phyloP scores from a whole-genome alignment of 2,797 vertebrate genomes.

The Phoeniculus purpureus region DNA sequence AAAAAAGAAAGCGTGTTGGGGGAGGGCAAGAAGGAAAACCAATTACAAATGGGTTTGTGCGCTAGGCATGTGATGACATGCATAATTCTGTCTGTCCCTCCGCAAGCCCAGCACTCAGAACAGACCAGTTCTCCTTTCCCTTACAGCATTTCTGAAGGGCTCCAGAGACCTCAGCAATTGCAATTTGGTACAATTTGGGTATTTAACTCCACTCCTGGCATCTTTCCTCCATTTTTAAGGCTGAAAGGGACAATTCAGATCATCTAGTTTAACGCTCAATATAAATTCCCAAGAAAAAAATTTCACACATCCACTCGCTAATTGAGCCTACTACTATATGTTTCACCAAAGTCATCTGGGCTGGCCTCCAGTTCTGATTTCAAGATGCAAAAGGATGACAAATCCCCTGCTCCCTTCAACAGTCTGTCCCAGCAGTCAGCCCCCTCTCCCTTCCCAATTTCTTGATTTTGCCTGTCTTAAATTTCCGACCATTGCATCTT shows the following conservation, averaged over 20 bases:
- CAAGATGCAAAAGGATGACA: constrained; percentile 42
- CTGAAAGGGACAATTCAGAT: constrained; percentile 43
- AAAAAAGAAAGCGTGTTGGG: background rate
- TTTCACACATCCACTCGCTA: constrained; percentile 45
- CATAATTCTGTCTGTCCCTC: constrained; percentile 27
- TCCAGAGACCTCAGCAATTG: background rate
- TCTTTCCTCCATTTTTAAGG: constrained; percentile 7
- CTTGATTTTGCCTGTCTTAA: constrained; percentile 26
- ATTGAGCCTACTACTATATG: constrained; percentile 44
- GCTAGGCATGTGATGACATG: background rate
- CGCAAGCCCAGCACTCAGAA: background rate
- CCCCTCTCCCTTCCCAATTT: constrained; percentile 12
- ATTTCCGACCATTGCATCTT: constrained; percentile 40
- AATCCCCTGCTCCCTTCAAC: constrained; percentile 35
- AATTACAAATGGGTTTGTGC: constrained; percentile 35
- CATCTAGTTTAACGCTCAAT: constrained; percentile 14
- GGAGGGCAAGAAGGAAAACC: constrained; percentile 14
- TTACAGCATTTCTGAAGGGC: background rate
- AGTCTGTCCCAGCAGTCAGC: constrained; percentile 23
- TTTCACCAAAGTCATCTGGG: constrained; percentile 59
- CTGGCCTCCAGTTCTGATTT: constrained; percentile 60
- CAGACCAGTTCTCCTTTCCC: background rate
- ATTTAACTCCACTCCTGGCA: constrained; percentile 29
- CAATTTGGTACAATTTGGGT: background rate
- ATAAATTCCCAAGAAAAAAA: constrained; percentile 50